Evolutionary conservation across 2,797 vertebrate genomes (phyloP).

Genomic region (Borostomias antarcticus): DNA sequence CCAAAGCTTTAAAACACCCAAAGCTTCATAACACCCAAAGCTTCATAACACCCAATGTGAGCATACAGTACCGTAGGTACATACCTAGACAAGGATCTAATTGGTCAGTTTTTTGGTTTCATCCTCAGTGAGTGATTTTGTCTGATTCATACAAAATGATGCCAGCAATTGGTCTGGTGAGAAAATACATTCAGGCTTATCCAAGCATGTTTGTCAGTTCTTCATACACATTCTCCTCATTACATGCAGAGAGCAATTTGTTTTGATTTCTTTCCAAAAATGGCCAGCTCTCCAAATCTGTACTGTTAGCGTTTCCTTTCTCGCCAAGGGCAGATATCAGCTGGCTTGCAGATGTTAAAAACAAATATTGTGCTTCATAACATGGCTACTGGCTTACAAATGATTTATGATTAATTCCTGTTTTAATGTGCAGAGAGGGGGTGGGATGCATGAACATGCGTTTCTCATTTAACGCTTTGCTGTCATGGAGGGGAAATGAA

Average conservation of each 20-base stretch:
- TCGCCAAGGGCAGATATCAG: constrained; percentile 16
- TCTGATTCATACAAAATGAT: background rate
- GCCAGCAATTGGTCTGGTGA: background rate
- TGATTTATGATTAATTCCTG: no score
- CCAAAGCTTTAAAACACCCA: no score
- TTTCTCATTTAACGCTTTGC: constrained; percentile 19
- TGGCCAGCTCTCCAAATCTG: background rate
- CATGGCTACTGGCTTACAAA: constrained; percentile 3
- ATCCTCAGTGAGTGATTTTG: background rate
- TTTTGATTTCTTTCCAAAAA: background rate
- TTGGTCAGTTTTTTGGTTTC: no score
- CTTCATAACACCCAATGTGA: no score
- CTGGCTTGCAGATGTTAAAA: constrained; percentile 33
- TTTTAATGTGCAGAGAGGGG: background rate
- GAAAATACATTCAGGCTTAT: background rate
- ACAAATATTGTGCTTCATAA: constrained; percentile 30
- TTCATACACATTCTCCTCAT: background rate
- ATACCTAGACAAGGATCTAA: no score
- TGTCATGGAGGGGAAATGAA: constrained; percentile 17
- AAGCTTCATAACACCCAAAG: no score
- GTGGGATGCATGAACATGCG: background rate
- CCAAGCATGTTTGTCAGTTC: background rate
- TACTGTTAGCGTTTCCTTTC: background rate
- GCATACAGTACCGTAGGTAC: no score
- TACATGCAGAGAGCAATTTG: constrained; percentile 10